phyloP scores from a whole-genome alignment of 2,888 invertebrate species.

The Campoplex capitator region DNA sequence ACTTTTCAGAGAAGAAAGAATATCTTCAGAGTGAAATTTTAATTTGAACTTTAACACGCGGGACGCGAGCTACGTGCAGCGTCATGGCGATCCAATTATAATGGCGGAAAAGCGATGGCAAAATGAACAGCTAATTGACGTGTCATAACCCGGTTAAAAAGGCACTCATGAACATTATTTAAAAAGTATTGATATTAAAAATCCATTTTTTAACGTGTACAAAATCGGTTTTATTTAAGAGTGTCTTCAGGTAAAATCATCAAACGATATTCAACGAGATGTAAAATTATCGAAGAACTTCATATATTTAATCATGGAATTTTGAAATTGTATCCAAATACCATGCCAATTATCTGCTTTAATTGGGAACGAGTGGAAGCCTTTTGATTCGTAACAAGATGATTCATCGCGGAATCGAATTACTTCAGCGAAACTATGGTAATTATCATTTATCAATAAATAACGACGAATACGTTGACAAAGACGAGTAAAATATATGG shows the following conservation, averaged over 20 bases:
- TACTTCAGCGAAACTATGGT: not conserved
- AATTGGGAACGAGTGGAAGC: not conserved
- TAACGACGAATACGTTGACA: not conserved
- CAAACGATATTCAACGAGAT: not conserved
- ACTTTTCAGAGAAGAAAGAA: too few relatives aligned
- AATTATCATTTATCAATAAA: constrained; percentile 18
- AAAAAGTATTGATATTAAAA: not conserved
- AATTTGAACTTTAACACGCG: too few relatives aligned
- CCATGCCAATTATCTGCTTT: not conserved
- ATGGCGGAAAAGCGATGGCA: too few relatives aligned
- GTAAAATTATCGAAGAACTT: not conserved
- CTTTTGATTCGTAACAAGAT: not conserved
- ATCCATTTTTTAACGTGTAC: not conserved
- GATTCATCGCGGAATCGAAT: constrained; percentile 4
- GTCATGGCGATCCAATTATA: too few relatives aligned
- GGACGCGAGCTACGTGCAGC: too few relatives aligned
- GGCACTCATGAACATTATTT: too few relatives aligned
- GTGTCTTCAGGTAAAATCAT: too few relatives aligned
- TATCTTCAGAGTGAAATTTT: too few relatives aligned
- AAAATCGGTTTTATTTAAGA: not conserved
- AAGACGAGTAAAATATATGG: constrained; percentile 16
- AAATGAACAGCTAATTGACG: too few relatives aligned
- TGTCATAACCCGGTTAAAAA: too few relatives aligned
- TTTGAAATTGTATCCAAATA: not conserved
- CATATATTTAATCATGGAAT: not conserved